Conservation (phyloP, 2,113 vertebrate genomes). For the Stigmatopora argus region DNA sequence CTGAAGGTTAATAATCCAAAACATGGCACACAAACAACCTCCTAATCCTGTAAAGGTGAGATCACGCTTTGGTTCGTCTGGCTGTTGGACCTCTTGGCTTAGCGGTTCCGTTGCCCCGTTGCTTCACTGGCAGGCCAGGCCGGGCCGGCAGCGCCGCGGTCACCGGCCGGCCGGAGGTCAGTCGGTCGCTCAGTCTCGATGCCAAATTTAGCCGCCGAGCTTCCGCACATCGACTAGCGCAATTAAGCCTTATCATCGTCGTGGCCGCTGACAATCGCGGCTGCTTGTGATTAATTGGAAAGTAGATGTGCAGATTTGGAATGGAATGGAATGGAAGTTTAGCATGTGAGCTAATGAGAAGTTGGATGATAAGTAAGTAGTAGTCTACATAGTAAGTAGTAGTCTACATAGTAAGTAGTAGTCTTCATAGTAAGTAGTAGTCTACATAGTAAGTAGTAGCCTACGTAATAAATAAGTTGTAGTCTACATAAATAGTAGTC, state of each 20-base stretch:
- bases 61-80: neutral
- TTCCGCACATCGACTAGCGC: neutral
- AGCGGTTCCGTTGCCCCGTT: slow-evolving; percentile 26
- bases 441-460: too few species aligned
- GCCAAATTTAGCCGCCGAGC: slow-evolving; percentile 33
- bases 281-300: slow-evolving; percentile 45
- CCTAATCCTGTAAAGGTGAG: slow-evolving; percentile 17
- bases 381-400: too few species aligned
- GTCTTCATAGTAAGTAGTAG: too few species aligned
- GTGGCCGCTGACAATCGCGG: neutral
- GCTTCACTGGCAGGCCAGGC: slow-evolving; percentile 32
- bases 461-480: too few species aligned
- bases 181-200: slow-evolving; percentile 29
- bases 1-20: too few species aligned
- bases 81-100: slow-evolving; percentile 15
- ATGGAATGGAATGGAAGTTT: slow-evolving; percentile 1
- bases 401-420: too few species aligned
- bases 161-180: slow-evolving; percentile 54
- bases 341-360: slow-evolving; percentile 31
- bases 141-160: slow-evolving; percentile 30
- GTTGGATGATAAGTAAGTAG: slow-evolving; percentile 24
- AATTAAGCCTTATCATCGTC: neutral
- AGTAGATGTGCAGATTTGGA: slow-evolving; percentile 43
- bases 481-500: too few species aligned
- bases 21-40: slow-evolving; percentile 1